phyloP scores from a whole-genome alignment of 2,888 invertebrate species.

The Agrilus mali region DNA sequence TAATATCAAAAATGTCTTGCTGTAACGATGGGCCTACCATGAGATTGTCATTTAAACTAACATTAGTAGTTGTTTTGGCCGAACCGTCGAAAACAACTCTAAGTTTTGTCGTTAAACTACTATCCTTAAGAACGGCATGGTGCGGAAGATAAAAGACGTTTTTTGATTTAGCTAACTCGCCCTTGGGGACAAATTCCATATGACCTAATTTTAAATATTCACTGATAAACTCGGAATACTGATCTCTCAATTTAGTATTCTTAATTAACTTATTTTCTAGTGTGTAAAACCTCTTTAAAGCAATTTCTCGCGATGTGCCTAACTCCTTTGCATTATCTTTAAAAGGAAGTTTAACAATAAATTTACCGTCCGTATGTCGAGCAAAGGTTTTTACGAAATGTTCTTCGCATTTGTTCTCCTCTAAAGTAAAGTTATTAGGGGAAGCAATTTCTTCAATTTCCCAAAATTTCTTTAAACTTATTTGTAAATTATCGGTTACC shows the following conservation, averaged over 20 bases:
- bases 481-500: too few relatives aligned
- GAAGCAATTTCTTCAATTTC: conserved; percentile 6
- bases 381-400: conserved; percentile 5
- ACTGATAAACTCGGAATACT: conserved; percentile 11
- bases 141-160: too few relatives aligned
- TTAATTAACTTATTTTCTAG: conserved; percentile 8
- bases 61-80: too few relatives aligned
- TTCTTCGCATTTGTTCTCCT: conserved; percentile 7
- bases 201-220: conserved; percentile 12
- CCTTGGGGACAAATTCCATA: conserved; percentile 6
- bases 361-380: conserved; percentile 7
- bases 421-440: neutral
- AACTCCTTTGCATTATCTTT: too few relatives aligned
- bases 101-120: too few relatives aligned
- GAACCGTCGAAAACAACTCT: too few relatives aligned
- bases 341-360: too few relatives aligned
- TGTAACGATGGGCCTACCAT: too few relatives aligned
- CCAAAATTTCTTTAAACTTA: conserved; percentile 10
- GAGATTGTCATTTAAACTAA: too few relatives aligned
- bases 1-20: too few relatives aligned
- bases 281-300: conserved; percentile 8
- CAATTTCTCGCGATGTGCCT: conserved; percentile 8
- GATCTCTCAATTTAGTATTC: conserved; percentile 4
- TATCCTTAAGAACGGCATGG: too few relatives aligned
- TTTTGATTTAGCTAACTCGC: neutral